Percentiles rank a stretch among this genome's conserved stretches.
Conservation (phyloP, 2,113 vertebrate genomes). For the Leucopternis melanops region DNA sequence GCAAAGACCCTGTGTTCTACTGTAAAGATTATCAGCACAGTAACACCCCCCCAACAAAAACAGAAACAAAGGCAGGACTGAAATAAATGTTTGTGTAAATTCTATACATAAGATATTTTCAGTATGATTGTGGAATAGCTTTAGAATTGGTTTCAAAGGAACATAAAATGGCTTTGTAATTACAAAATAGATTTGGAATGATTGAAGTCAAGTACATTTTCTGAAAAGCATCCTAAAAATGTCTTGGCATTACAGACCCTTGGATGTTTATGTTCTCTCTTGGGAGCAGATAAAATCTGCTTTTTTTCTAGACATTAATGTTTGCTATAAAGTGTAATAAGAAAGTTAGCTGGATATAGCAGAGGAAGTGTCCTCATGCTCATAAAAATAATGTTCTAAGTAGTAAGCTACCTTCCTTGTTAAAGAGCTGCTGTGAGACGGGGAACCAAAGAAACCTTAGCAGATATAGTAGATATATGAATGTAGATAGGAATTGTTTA, state of each 20-base stretch:
- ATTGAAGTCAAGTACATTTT: constrained; percentile 6
- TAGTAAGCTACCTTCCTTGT: not conserved
- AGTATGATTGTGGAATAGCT: not conserved
- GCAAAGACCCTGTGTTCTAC: not conserved
- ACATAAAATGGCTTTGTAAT: constrained; percentile 35
- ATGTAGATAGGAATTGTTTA: no score
- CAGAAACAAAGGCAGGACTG: not conserved
- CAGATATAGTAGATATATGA: no score
- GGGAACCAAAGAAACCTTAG: no score
- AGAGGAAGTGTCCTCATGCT: not conserved
- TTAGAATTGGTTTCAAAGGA: constrained; percentile 41
- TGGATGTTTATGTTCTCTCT: constrained; percentile 33
- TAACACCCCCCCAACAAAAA: not conserved
- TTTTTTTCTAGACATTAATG: not conserved
- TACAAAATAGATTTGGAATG: constrained; percentile 29
- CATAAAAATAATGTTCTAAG: not conserved
- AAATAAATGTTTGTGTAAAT: not conserved
- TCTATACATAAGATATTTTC: not conserved
- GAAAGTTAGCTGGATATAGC: not conserved
- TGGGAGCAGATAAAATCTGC: not conserved
- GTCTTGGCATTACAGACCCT: not conserved
- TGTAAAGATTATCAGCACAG: not conserved
- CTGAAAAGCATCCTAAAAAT: not conserved
- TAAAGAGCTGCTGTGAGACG: not conserved
- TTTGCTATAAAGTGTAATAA: constrained; percentile 14